Conservation (phyloP, 2,113 vertebrate genomes). For the Grallaria varia region DNA sequence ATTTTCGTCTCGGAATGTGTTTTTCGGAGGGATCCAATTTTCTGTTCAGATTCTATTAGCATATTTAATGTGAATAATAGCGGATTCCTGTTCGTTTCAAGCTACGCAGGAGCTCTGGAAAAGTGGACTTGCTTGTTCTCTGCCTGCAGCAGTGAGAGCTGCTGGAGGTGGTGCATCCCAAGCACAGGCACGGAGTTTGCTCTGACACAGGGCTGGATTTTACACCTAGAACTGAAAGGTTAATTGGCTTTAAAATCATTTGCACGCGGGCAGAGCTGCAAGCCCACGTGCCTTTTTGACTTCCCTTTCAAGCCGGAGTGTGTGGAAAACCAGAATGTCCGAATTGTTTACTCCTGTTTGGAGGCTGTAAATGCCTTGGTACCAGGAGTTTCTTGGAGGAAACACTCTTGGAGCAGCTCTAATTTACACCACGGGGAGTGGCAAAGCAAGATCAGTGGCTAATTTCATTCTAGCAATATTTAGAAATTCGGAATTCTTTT, state of each 20-base stretch:
- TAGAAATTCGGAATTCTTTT: background rate
- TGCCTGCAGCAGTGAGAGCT: background rate
- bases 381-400: background rate
- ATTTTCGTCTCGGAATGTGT: conserved; percentile 6
- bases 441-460: background rate
- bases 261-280: background rate
- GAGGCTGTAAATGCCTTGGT: background rate
- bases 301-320: background rate
- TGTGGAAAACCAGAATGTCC: background rate
- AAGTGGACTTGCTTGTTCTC: background rate
- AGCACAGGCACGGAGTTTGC: background rate
- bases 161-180: background rate
- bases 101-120: background rate
- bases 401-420: background rate
- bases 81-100: background rate
- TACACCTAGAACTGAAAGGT: background rate
- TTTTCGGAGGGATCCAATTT: conserved; percentile 39
- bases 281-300: background rate
- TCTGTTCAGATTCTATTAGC: background rate
- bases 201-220: background rate
- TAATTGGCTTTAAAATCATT: background rate
- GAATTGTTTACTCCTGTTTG: background rate
- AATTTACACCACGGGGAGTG: background rate
- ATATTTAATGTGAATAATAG: conserved; percentile 1
- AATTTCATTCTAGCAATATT: background rate